Conservation (phyloP, 1,140 invertebrate genomes). For the Drosophila nannoptera region DNA sequence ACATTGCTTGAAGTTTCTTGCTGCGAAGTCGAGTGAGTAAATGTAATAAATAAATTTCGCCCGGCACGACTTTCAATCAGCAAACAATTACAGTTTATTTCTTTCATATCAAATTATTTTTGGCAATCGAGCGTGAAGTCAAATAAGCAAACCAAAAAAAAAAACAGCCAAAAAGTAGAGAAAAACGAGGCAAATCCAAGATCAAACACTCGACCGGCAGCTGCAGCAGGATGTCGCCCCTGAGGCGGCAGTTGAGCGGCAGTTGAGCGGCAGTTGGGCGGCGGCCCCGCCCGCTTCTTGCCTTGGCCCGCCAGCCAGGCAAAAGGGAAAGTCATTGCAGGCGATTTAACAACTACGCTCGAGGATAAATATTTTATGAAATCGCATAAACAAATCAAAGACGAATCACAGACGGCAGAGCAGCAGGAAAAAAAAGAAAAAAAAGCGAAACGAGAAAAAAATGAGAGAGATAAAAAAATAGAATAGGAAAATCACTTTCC, state of each 20-base stretch:
- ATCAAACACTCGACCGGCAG: slow-evolving; percentile 46
- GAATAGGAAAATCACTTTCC: slow-evolving; percentile 62
- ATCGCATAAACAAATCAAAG: slow-evolving; percentile 78
- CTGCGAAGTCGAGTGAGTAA: slow-evolving; percentile 29
- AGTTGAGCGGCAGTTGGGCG: neutral
- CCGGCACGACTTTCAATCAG: slow-evolving; percentile 60
- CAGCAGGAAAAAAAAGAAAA: slow-evolving; percentile 16
- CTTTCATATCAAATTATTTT: slow-evolving; percentile 77
- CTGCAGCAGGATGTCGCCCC: slow-evolving; percentile 31
- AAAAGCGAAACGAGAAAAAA: slow-evolving; percentile 23
- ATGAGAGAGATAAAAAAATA: neutral
- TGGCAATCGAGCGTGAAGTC: slow-evolving; percentile 74
- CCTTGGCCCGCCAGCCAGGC: slow-evolving; percentile 4
- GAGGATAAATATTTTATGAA: slow-evolving; percentile 78
- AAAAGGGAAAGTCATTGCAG: slow-evolving; percentile 75
- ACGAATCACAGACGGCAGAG: slow-evolving; percentile 62
- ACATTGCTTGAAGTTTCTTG: slow-evolving; percentile 15
- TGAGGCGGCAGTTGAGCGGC: slow-evolving; percentile 4
- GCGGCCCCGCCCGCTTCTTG: neutral
- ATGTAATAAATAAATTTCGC: slow-evolving; percentile 34
- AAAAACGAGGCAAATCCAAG: slow-evolving; percentile 22
- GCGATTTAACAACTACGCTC: slow-evolving; percentile 75
- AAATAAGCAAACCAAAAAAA: slow-evolving; percentile 60
- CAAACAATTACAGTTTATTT: slow-evolving; percentile 75
- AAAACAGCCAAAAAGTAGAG: slow-evolving; percentile 26